These are phyloP conservation scores for Phengaris alcon DNA, from an alignment of 2,888 invertebrate species.

Conservation along the genomic window DNA sequence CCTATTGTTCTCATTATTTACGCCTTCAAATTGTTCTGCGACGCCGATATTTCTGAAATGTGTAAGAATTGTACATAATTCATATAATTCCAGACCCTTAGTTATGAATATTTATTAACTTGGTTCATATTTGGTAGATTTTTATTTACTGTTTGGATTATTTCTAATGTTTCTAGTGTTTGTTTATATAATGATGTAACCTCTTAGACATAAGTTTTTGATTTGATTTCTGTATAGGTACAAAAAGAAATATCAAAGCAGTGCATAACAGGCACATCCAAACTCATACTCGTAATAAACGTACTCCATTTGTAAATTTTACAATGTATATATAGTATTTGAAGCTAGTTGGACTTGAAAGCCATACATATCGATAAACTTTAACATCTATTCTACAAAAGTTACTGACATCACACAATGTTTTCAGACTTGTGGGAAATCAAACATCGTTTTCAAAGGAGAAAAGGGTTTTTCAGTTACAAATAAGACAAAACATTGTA, in stretches of 20 bases:
- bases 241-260: no score
- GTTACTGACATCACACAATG: neutral
- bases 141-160: neutral
- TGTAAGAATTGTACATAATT: constrained; percentile 1
- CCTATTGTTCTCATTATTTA: constrained; percentile 23
- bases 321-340: no score
- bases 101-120: neutral
- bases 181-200: no score
- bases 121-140: neutral
- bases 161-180: no score
- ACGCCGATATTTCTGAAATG: constrained; percentile 13
- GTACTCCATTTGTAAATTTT: no score
- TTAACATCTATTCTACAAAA: neutral
- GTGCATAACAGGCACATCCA: no score
- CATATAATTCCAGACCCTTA: neutral
- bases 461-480: neutral
- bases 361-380: constrained; percentile 7
- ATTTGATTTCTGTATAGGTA: no score
- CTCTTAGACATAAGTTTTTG: no score
- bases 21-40: neutral
- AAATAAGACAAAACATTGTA: neutral
- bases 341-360: no score
- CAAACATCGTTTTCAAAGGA: neutral
- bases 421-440: neutral
- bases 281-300: no score